A percentile compares a stretch with the other conserved stretches of the same genome.
Conservation (phyloP, 1,140 invertebrate species). For the Aphis gossypii region DNA sequence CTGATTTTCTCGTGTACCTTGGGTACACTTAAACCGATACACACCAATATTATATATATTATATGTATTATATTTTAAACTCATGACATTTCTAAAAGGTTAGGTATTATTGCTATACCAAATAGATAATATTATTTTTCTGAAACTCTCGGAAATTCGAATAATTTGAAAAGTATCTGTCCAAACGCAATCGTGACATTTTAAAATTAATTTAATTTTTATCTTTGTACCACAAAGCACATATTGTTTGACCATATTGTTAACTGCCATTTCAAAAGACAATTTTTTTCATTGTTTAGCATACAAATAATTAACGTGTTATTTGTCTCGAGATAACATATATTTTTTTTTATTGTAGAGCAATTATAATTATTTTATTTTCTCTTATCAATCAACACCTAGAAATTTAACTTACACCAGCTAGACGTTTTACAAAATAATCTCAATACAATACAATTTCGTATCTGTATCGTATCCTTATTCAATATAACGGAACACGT, state of each 20-base stretch:
- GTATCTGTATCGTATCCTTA: background rate
- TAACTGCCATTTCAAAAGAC: background rate
- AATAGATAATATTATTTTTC: background rate
- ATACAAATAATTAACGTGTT: background rate
- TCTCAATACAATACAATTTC: background rate
- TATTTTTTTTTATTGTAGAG: background rate
- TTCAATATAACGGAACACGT: background rate
- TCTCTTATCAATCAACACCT: background rate
- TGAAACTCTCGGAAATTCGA: background rate
- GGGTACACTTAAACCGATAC: background rate
- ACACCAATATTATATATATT: background rate
- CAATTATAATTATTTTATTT: background rate
- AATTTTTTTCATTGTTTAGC: background rate
- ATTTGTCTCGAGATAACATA: background rate
- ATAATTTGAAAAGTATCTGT: background rate
- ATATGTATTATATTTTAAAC: no score
- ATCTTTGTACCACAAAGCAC: background rate
- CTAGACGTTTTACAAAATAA: background rate
- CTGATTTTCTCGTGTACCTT: no score
- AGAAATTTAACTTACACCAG: background rate
- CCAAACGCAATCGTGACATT: no score
- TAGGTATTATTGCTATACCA: no score
- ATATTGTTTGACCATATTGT: background rate
- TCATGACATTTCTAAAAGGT: no score
- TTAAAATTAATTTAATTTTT: background rate